Base-by-base conservation (phyloP, 2,113 vertebrate species). In the Capreolus pygargus region DNA sequence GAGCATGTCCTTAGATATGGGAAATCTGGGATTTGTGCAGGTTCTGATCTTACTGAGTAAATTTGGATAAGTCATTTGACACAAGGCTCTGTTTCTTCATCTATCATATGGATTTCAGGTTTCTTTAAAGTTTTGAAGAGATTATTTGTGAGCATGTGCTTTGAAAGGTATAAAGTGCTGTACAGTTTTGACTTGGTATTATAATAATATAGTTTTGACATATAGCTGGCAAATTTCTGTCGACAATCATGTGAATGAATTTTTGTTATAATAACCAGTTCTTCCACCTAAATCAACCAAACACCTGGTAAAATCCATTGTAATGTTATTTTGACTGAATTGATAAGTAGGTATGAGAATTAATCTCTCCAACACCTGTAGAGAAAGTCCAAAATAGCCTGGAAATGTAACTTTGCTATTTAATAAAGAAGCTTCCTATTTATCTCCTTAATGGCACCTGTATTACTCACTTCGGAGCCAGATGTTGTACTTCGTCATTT, bases 401-500 rank as follows among this genome's bases (percentile, higher is more conserved):
- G 70, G 33, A 96, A 97, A 91, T 84, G 67, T 97, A 93, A 86
- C 88, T 97, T 84, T 76, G 86, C 39, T 82, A 39, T 84, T 98
- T 96, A 87, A 89, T 84, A 82, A 95, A 91, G 78, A 93, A 95
- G 39, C n/a, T 95, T 97, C 95, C 95, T 98, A 89, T 97, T 96
- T 97, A 85, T 98, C 91, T 97, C n/a, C 82, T 86, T 91, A 89
- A 90, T 55, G 87, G 85, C 97, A 98, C 97, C 97, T 98, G 95
- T 61, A 52, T 96, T 92, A 98, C 81, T 98, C 96, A 97, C 43
- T 95, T 81, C 82, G 52, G 79, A 89, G 91, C 91, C 98, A 98
- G 98, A 98, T 98, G 97, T 97, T 97, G 67, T 83, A 78, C 81
- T 94, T 97, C 64, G 45, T 95, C 96, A 92, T 96, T 94, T 97